A percentile compares a stretch with the other conserved stretches of the same genome.
These are phyloP conservation scores for Orientallactaga sibirica DNA, from an alignment of 2,797 vertebrate species.

Conservation along the genomic window DNA sequence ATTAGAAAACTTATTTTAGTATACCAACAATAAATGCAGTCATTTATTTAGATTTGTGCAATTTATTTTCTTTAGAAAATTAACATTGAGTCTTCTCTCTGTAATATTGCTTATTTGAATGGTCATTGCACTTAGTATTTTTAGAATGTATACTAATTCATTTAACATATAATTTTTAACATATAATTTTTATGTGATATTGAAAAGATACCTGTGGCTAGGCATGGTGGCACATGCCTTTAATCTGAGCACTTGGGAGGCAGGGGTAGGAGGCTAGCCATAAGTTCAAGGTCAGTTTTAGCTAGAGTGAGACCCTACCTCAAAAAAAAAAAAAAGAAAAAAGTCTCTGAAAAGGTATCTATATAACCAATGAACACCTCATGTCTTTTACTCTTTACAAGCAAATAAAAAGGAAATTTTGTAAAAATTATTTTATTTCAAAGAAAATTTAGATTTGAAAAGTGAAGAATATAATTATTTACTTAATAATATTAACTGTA, in stretches of 20 bases:
- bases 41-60: conserved; percentile 24
- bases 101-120: background rate
- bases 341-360: conserved; percentile 64
- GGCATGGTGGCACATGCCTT: too few species aligned
- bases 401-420: conserved; percentile 43
- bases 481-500: conserved; percentile 47
- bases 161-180: conserved; percentile 63
- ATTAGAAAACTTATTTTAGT: conserved; percentile 49
- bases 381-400: conserved; percentile 62
- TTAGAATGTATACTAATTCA: conserved; percentile 23
- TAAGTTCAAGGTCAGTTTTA: too few species aligned
- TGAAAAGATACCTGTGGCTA: too few species aligned
- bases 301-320: too few species aligned
- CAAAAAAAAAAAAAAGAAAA: too few species aligned
- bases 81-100: conserved; percentile 19
- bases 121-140: conserved; percentile 40
- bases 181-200: conserved; percentile 40
- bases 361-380: conserved; percentile 80
- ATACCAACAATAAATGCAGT: background rate
- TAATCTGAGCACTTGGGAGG: too few species aligned
- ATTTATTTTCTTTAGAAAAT: conserved; percentile 56
- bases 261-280: too few species aligned
- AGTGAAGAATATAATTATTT: conserved; percentile 56
- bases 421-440: conserved; percentile 66
- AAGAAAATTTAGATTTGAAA: conserved; percentile 41